These are phyloP conservation scores for Manis pentadactyla DNA, from an alignment of 2,797 vertebrate genomes.

Conservation along the genomic window DNA sequence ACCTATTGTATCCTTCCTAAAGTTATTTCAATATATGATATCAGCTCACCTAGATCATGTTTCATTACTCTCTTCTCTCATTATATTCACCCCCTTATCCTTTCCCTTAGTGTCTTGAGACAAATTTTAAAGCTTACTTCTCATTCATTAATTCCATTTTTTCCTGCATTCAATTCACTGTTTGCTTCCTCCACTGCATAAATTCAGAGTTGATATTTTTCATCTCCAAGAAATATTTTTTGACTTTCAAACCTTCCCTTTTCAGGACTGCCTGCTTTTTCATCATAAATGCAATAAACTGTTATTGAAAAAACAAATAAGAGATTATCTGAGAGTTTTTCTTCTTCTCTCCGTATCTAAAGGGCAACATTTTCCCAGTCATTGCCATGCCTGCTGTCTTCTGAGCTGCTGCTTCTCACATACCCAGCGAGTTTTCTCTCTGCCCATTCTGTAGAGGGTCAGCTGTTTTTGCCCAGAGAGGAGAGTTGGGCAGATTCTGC, in stretches of 20 bases:
- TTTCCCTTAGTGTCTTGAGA: not conserved
- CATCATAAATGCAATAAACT: not conserved
- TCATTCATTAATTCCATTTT: not conserved
- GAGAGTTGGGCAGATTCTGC: not conserved
- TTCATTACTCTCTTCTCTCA: not conserved
- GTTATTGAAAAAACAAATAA: not conserved
- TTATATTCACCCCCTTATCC: not conserved
- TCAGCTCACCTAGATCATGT: not conserved
- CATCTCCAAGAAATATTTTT: not conserved
- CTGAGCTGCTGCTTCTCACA: not conserved
- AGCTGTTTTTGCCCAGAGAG: not conserved
- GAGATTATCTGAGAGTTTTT: not conserved
- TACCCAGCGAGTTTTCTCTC: not conserved
- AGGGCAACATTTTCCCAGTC: not conserved
- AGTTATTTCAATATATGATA: not conserved
- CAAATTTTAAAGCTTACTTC: not conserved
- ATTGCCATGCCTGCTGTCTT: not conserved
- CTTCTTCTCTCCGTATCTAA: not conserved
- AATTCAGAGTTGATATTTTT: conserved; percentile 3
- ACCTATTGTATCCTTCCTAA: not conserved
- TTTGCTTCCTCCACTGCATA: not conserved
- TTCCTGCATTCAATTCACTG: not conserved
- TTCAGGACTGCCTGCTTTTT: not conserved
- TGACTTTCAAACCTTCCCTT: not conserved
- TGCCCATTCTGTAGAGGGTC: not conserved